A percentile compares a stretch with the other conserved stretches of the same genome.
Evolutionary conservation across 2,113 vertebrate species (phyloP).

Genomic region (Etia nguti): DNA sequence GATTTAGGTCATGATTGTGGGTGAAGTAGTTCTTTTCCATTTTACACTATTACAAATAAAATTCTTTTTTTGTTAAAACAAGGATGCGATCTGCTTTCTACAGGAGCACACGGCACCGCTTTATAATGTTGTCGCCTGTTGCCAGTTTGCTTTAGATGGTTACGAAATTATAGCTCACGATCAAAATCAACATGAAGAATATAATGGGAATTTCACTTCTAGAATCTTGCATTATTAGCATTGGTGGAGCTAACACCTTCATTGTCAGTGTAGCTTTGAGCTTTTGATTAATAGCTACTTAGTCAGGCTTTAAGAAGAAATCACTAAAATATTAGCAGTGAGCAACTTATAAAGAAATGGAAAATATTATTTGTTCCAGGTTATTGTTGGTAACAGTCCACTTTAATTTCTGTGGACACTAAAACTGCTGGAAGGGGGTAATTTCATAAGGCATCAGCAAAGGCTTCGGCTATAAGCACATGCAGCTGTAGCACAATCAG

Average conservation of each 20-base stretch:
- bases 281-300: background rate
- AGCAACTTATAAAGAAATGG: background rate
- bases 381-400: background rate
- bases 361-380: background rate
- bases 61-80: background rate
- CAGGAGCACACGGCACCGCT: background rate
- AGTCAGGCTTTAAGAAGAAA: background rate
- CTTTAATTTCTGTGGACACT: background rate
- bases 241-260: background rate
- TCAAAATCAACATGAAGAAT: background rate
- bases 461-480: background rate
- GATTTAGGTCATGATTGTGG: background rate
- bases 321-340: background rate
- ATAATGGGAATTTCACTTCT: background rate
- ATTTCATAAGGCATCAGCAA: conserved; percentile 11
- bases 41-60: background rate
- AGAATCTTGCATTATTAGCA: background rate
- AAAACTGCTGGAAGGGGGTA: background rate
- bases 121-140: background rate
- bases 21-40: background rate
- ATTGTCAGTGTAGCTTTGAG: background rate
- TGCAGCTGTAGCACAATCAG: background rate
- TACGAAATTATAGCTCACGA: background rate
- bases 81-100: background rate
- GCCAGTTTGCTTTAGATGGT: background rate